Conservation (phyloP, 2,113 vertebrate genomes). For the Megaceryle torquata region DNA sequence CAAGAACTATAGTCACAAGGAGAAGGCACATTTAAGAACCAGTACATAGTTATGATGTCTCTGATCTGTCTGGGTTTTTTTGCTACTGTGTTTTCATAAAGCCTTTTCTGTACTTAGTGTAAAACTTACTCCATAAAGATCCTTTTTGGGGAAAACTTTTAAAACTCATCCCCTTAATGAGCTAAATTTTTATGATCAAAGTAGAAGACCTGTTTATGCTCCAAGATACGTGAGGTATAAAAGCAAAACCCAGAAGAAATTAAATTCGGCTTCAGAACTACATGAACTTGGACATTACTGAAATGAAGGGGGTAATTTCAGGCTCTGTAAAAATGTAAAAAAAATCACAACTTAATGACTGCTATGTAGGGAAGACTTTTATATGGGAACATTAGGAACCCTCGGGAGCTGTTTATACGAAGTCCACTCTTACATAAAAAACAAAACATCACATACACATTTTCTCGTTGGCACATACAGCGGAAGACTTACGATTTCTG, state of each 20-base stretch:
- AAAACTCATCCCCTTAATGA: neutral
- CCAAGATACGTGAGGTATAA: neutral
- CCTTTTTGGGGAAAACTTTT: neutral
- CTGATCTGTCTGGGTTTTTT: neutral
- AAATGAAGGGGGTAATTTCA: neutral
- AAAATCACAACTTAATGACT: neutral
- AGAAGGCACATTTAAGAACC: neutral
- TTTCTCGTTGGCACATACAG: neutral
- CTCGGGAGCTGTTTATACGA: neutral
- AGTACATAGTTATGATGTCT: fast-evolving
- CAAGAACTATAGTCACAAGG: neutral
- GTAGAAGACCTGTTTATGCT: neutral
- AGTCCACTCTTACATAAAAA: neutral
- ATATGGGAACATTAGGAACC: neutral
- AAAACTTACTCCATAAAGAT: neutral
- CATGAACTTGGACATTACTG: neutral
- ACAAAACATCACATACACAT: fast-evolving
- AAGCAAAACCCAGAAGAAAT: neutral
- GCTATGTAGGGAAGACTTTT: neutral
- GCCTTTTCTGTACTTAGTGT: neutral
- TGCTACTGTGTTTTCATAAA: neutral
- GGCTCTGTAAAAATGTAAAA: neutral
- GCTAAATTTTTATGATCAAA: neutral
- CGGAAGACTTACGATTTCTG: neutral
- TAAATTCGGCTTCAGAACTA: neutral